Base-by-base conservation (phyloP, 2,888 invertebrate genomes). In the Parapristionchus giblindavisi region DNA sequence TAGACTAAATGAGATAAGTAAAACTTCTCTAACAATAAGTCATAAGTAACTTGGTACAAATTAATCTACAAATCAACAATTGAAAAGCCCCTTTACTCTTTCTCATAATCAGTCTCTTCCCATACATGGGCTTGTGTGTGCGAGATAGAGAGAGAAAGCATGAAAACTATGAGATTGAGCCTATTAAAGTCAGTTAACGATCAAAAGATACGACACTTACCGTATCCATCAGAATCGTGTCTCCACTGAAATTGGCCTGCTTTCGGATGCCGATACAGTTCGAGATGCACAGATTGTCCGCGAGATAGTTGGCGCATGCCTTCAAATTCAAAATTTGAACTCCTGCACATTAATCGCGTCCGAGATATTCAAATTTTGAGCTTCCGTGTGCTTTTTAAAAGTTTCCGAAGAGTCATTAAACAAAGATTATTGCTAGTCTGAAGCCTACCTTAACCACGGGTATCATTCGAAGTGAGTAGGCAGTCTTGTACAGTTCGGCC, bases 401-500 rank as follows among this genome's bases (percentile, higher is more conserved):
- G n/a, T 24, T 52, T 52, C 52, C 21, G n/a, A 4, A 52, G n/a
- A 21, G 52, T n/a, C 52, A 52, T 21, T 24, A 52, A n/a, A 4
- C 52, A 24, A 21, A 52, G 6, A 4, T 4, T n/a, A 24, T 52
- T n/a, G 4, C n/a, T 24, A 4, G 52, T 52, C 52, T 52, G 21
- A n/a, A 21, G 24, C 27, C 38, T n/a, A 38, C 68, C 68, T 91
- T 91, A 73, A 93, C 92, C 78, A 93, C 93, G 34, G 92, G 89
- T 81, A 92, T 92, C 91, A 94, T 92, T 88, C 82, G 82, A 85
- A 94, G 91, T 77, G 92, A 92, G 88, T 91, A 92, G 11, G 94
- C 94, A n/a, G 93, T 92, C 86, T 92, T 90, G 91, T 94, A 94
- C 77, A 94, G 92, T 32, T 92, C 92, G 86, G 92, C 92, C 76